These are phyloP conservation scores for Ctenoplectra terminalis DNA, from an alignment of 1,140 invertebrate genomes.

Conservation along the genomic window DNA sequence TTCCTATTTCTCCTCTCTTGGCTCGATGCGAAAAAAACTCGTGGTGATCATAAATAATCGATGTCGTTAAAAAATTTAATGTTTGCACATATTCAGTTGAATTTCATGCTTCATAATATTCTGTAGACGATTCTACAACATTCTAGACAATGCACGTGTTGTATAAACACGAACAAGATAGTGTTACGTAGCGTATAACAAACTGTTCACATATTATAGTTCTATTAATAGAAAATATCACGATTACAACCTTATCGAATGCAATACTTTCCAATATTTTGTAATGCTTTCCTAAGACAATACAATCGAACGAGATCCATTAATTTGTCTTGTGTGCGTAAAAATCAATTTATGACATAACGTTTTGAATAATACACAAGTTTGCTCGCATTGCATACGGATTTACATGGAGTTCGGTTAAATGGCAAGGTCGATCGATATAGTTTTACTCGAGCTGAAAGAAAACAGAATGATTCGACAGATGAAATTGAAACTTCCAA, in stretches of 20 bases:
- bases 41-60: not conserved
- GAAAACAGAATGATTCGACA: slow-evolving; percentile 24
- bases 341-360: slow-evolving; percentile 4
- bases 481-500: not conserved
- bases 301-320: too few relatives aligned
- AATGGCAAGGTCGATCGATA: slow-evolving; percentile 42
- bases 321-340: not conserved
- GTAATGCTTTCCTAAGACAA: not conserved
- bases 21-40: too few relatives aligned
- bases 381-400: slow-evolving; percentile 50
- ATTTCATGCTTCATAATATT: slow-evolving; percentile 8
- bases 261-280: not conserved
- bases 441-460: slow-evolving; percentile 6
- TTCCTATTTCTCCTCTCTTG: too few relatives aligned
- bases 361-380: slow-evolving; percentile 30
- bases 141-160: slow-evolving; percentile 42
- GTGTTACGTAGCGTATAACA: slow-evolving; percentile 25
- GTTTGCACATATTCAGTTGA: not conserved
- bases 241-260: slow-evolving; percentile 1
- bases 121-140: slow-evolving; percentile 4
- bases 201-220: slow-evolving; percentile 23
- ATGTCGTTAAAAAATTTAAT: slow-evolving; percentile 3
- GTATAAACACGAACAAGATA: slow-evolving; percentile 11
- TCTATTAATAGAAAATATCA: slow-evolving; percentile 45
- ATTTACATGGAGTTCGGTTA: slow-evolving; percentile 47